Conservation (phyloP, 2,113 vertebrate genomes). For the Hystrix brachyura region DNA sequence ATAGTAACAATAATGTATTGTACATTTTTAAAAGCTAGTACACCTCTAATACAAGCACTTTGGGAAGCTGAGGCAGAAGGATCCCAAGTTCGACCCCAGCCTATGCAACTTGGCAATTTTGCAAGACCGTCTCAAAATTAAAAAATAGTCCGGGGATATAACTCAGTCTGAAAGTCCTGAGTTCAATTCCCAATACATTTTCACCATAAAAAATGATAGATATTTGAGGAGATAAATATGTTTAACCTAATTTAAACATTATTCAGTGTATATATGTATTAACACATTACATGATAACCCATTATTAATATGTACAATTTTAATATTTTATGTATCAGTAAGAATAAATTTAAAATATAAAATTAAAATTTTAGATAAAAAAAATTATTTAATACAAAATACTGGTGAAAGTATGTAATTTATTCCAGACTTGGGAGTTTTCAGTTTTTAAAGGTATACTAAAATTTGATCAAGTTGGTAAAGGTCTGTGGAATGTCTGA, state of each 20-base stretch:
- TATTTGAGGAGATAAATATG: neutral
- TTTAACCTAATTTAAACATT: neutral
- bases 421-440: constrained; percentile 38
- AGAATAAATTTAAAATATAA: neutral
- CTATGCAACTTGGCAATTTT: neutral
- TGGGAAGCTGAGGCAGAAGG: neutral
- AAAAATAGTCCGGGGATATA: neutral
- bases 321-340: neutral
- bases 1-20: neutral
- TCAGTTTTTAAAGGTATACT: neutral
- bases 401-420: neutral
- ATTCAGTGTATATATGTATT: neutral
- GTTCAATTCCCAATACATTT: neutral
- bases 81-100: neutral
- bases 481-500: constrained; percentile 3
- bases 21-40: neutral
- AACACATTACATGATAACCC: neutral
- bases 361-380: neutral
- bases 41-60: neutral
- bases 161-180: neutral
- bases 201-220: neutral
- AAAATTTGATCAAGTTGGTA: constrained; percentile 9
- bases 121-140: neutral
- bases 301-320: neutral
- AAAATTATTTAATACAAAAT: neutral